Conservation (phyloP, 2,797 vertebrate genomes). For the Australoheros facetus region DNA sequence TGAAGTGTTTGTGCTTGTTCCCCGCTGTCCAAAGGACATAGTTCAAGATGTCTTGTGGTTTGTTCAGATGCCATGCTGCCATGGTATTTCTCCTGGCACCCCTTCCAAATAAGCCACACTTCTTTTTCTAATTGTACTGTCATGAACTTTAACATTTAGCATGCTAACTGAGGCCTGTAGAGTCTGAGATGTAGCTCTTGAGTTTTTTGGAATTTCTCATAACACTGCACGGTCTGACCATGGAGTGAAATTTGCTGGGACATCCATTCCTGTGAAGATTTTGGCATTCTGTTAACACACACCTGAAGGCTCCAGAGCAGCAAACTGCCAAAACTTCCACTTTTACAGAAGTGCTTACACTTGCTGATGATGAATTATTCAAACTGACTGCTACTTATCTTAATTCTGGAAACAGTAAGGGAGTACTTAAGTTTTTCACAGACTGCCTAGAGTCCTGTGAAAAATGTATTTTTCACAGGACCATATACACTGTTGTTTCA, state of each 20-base stretch:
- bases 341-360: background rate
- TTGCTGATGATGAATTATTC: background rate
- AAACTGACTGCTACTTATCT: background rate
- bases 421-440: background rate
- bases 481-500: too few species aligned
- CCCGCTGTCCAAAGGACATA: background rate
- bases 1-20: background rate
- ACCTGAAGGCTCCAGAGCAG: background rate
- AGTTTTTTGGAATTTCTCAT: too few species aligned
- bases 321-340: background rate
- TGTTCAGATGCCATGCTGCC: background rate
- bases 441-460: too few species aligned
- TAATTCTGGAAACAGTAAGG: background rate
- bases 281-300: background rate
- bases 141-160: background rate
- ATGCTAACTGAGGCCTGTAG: background rate
- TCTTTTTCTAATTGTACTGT: background rate
- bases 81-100: background rate
- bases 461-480: background rate
- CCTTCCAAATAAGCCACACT: background rate
- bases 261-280: background rate
- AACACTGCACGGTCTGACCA: background rate
- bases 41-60: background rate
- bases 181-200: background rate
- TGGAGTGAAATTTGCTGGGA: background rate